Evolutionary conservation across 1,140 invertebrate genomes (phyloP), one percentile per base, ranked within the genome.

Genomic region (Drosophila trapezifrons): DNA sequence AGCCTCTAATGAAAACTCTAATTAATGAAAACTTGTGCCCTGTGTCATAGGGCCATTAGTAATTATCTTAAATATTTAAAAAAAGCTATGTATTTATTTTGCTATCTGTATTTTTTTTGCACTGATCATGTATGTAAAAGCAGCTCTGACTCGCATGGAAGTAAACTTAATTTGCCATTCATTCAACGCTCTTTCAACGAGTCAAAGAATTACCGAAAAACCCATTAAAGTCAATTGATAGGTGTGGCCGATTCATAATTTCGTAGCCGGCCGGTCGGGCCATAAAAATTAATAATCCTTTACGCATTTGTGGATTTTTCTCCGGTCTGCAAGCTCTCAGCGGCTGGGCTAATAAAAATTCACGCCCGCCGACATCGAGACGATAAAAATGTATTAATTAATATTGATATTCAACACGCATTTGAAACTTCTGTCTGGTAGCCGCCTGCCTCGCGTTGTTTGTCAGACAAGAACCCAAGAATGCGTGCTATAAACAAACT

Each of bases 371-470:
- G 20, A 56, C 51, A 43, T 15, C 25, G 42, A 74, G 56, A 73
- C 66, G 17, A 86, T 80, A 81, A 76, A 84, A 72, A 65, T 62
- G 62, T 73, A 65, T 82, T 82, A 77, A 80, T 87, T 91, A 76
- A 80, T 80, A 84, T 81, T 79, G 67, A 85, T 86, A 90, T 79
- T 81, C 77, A 47, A 45, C 76, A 76, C 67, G 86, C 78, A 80
- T 62, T 62, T 51, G 49, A 71, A 75, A 59, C 35, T 35, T 54
- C 32, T 60, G 25, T 37, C 37, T 42, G 27, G 29, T 29, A 60
- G 42, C n/a, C 46, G 57, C 29, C 20, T 12, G 29, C 4, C 29
- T 25, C 17, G 7, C 7, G 47, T 10, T 70, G 20, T 65, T 9
- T 57, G 29, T 29, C 20, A 9, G 22, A 27, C 6, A 10, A 43